phyloP scores from a whole-genome alignment of 1,140 invertebrate species.

The Dysdera silvatica region DNA sequence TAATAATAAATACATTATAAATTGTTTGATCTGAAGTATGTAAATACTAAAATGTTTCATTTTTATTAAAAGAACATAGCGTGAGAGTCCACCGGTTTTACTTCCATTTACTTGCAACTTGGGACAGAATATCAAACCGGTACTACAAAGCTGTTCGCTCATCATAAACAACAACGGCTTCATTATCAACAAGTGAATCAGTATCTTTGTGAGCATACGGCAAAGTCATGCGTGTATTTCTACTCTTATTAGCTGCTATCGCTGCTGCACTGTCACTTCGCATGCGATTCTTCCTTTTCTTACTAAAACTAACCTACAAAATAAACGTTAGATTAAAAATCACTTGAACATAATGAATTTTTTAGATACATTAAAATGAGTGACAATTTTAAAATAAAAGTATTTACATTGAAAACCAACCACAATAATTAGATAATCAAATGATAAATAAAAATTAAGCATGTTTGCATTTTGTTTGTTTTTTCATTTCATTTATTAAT shows the following conservation, averaged over 20 bases:
- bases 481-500: too few relatives aligned
- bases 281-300: conserved; percentile 50
- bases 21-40: too few relatives aligned
- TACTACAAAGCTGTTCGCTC: conserved; percentile 57
- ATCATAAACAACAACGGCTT: conserved; percentile 64
- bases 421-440: too few relatives aligned
- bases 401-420: too few relatives aligned
- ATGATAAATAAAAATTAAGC: too few relatives aligned
- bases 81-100: too few relatives aligned
- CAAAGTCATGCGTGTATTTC: conserved; percentile 23
- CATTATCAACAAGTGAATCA: conserved; percentile 54
- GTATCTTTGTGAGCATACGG: conserved; percentile 44
- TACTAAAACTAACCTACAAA: conserved; percentile 39
- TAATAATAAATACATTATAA: too few relatives aligned
- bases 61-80: too few relatives aligned
- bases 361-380: not conserved
- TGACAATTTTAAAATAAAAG: not conserved
- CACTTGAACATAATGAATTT: not conserved
- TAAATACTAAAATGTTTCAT: too few relatives aligned
- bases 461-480: too few relatives aligned
- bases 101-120: too few relatives aligned
- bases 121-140: too few relatives aligned
- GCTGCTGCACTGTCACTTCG: conserved; percentile 64
- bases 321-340: not conserved
- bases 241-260: conserved; percentile 59